Base-by-base conservation (phyloP, 2,888 invertebrate species). In the Conops quadrifasciatus region DNA sequence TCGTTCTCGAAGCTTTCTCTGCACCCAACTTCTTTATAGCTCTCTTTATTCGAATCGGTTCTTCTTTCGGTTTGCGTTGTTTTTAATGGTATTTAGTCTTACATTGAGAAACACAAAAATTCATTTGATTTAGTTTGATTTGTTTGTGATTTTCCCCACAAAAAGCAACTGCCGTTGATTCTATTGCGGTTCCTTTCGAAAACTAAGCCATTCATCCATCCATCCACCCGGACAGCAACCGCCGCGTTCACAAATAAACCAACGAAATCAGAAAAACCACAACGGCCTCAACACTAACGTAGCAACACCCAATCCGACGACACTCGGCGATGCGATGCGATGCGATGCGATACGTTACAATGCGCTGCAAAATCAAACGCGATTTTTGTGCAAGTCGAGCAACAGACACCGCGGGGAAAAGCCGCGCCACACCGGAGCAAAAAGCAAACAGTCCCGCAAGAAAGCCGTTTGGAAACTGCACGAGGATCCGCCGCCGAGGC, bases 381-480 rank as follows among this genome's bases (percentile, higher is more conserved):
- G 9, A 36, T 7, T 72, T 73, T 70, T 78, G 76, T 73, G 77
- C 77, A 79, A 78, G 45, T 49, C 58, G 58, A 58, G 26, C 24
- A 26, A 36, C 11, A 26, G 11, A n/a, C n/a, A 51, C 62, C 19
- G 56, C 19, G 30, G 63, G 26, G 53, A 64, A 60, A 43, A 21
- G 19, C 78, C 81, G 82, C 82, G 83, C 80, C 77, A 78, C 78
- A 77, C 79, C 82, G 80, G 49, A 49, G 60, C 78, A 80, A 81
- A 78, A 77, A 75, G 78, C 79, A 83, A 84, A 84, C 85, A 85
- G 82, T 83, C 83, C 83, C 84, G 85, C 83, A 84, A 84, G 85
- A 85, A 84, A 84, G 85, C 83, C 85, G 85, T 84, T 83, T 82
- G 82, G 81, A 83, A 84, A 85, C 85, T 85, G 84, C 84, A 83